Evolutionary conservation across 2,113 vertebrate genomes (phyloP).

Genomic region (Varanus salvator): DNA sequence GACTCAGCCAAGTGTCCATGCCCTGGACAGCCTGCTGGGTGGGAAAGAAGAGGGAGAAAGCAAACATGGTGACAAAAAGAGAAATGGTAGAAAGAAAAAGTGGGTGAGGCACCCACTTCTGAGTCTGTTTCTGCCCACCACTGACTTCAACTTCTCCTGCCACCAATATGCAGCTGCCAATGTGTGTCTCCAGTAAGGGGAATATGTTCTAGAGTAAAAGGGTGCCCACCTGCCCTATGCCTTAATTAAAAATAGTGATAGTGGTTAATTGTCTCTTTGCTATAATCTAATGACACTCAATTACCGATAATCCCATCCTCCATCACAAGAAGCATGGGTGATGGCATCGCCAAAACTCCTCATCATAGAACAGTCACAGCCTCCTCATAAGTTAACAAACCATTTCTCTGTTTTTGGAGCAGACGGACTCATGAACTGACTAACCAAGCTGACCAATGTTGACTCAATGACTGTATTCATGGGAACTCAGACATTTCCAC

Average conservation of each 20-base stretch:
- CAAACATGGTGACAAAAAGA: too few relatives aligned
- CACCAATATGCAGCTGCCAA: too few relatives aligned
- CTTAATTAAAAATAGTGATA: neutral
- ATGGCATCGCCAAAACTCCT: neutral
- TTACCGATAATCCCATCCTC: neutral
- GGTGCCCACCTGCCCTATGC: neutral
- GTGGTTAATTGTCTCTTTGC: neutral
- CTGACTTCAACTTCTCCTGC: too few relatives aligned
- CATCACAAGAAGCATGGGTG: neutral
- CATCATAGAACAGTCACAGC: neutral
- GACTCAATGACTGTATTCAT: neutral
- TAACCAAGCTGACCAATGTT: neutral
- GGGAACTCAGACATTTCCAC: neutral
- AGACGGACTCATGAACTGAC: neutral
- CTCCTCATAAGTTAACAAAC: neutral
- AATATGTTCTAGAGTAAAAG: too few relatives aligned
- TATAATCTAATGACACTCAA: neutral
- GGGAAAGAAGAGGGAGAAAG: too few relatives aligned
- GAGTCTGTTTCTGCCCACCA: too few relatives aligned
- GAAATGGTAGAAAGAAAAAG: too few relatives aligned
- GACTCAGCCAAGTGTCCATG: too few relatives aligned
- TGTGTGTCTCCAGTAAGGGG: too few relatives aligned
- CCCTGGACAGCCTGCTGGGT: too few relatives aligned
- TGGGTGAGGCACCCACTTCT: too few relatives aligned
- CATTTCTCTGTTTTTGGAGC: neutral